Evolutionary conservation across 2,797 vertebrate species (phyloP).

Genomic region (Argyrosomus regius): DNA sequence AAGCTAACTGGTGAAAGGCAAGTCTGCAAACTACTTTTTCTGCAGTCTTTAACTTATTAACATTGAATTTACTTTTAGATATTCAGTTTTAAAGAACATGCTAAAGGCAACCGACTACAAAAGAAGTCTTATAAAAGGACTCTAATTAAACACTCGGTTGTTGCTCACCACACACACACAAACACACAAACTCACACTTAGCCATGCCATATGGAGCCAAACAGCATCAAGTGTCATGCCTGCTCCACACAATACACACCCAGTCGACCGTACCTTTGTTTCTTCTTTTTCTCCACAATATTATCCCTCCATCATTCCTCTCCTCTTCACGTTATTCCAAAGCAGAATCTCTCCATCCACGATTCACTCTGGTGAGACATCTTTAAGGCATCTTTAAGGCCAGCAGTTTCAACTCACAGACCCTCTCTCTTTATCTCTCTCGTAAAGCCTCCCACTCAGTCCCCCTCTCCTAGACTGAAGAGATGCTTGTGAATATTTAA

Average conservation of each 20-base stretch:
- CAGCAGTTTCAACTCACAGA: constrained; percentile 45
- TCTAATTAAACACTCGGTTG: constrained; percentile 3
- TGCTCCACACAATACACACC: constrained; percentile 57
- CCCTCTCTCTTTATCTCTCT: constrained; percentile 26
- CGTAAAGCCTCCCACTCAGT: constrained; percentile 61
- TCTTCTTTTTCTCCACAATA: constrained; percentile 42
- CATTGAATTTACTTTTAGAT: background rate
- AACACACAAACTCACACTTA: constrained; percentile 38
- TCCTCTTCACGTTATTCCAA: constrained; percentile 80
- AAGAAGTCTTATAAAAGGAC: background rate
- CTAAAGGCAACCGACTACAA: background rate
- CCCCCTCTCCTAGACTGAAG: constrained; percentile 71
- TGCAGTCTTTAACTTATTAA: background rate
- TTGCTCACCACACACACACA: constrained; percentile 13
- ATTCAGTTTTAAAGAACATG: background rate
- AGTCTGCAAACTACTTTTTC: background rate
- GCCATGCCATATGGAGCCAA: constrained; percentile 81
- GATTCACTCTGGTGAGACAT: constrained; percentile 48
- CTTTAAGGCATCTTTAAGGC: constrained; percentile 64
- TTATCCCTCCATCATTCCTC: constrained; percentile 56
- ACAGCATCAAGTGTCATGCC: constrained; percentile 85
- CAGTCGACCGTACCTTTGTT: constrained; percentile 68
- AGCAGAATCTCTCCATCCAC: constrained; percentile 76
- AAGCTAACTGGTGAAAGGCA: background rate
- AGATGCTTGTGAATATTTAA: constrained; percentile 94